Conservation (phyloP, 2,113 vertebrate species). For the Xiphias gladius region DNA sequence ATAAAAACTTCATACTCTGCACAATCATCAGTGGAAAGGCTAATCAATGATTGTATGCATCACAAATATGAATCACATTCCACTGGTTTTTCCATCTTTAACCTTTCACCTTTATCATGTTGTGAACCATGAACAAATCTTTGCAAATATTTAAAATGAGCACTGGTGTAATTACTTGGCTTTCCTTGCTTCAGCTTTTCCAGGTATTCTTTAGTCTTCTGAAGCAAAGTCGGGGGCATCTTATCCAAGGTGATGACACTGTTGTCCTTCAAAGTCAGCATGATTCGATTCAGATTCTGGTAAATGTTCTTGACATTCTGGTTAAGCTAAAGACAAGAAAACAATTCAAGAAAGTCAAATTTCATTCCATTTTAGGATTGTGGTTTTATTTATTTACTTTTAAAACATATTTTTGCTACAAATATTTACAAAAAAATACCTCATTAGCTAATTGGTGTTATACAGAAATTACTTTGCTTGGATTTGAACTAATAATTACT, state of each 20-base stretch:
- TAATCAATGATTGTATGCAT: not conserved
- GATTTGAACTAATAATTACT: too few relatives aligned
- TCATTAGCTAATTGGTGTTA: too few relatives aligned
- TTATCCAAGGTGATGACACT: slow-evolving; percentile 92
- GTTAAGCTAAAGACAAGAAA: slow-evolving; percentile 86
- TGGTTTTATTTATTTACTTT: not conserved
- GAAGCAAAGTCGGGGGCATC: slow-evolving; percentile 85
- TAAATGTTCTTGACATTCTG: slow-evolving; percentile 94
- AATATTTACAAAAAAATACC: too few relatives aligned
- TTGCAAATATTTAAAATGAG: not conserved
- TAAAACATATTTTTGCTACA: not conserved
- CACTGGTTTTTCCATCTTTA: not conserved
- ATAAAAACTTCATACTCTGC: not conserved
- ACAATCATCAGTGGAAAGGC: not conserved
- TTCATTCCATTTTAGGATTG: not conserved
- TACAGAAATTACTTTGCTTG: too few relatives aligned
- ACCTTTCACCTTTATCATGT: not conserved
- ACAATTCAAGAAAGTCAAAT: not conserved
- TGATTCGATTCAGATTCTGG: slow-evolving; percentile 85
- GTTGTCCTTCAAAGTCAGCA: slow-evolving; percentile 91
- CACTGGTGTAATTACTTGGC: slow-evolving; percentile 81
- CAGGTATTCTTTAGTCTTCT: slow-evolving; percentile 92
- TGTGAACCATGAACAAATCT: not conserved
- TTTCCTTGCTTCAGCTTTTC: slow-evolving; percentile 91
- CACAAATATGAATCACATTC: not conserved